Evolutionary conservation across 1,140 invertebrate genomes (phyloP), one percentile per base, ranked within the genome.

Genomic region (Scaptomyza pallida): DNA sequence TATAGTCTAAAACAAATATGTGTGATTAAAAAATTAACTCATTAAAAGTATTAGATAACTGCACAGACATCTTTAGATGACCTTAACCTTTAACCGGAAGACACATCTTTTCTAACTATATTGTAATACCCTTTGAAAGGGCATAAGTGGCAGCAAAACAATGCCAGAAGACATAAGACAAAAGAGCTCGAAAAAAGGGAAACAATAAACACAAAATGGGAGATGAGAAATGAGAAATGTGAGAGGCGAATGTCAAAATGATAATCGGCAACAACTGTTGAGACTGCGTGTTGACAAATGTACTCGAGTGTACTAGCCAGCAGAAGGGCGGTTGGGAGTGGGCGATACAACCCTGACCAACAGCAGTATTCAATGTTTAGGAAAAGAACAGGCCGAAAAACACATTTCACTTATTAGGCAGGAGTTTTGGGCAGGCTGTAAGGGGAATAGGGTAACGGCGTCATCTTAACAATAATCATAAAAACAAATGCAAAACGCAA

Each of bases 191-290:
- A 52, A 13, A 21, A 30, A 47, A 26, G 4, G 59, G 59, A 37
- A 45, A n/a, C n/a, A n/a, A n/a, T n/a, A n/a, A 59, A 54, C 5
- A 41, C n/a, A 41, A 41, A 30, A 30, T 15, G 12, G 15, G 17
- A 61, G 41, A 43, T 6, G 48, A 62, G 72, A 61, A 41, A 61
- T 61, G 64, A 52, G 62, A 60, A 47, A 69, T 61, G 26, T 1
- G 74, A 61, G 43, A 51, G 67, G 63, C 73, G 68, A 78, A 75
- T 89, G 82, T 89, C 79, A 83, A 75, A 86, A 83, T 89, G 88
- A 90, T 90, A 90, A 90, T 90, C 89, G 80, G 72, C 80, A 90
- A 90, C 89, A 90, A 90, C 88, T 90, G 89, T 85, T 90, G 80
- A 73, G 61, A 69, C 75, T 75, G 72, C 81, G 71, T 69, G 77